These are phyloP conservation scores for Andrena chrysosceles DNA, from an alignment of 2,888 invertebrate genomes.

Conservation along the genomic window DNA sequence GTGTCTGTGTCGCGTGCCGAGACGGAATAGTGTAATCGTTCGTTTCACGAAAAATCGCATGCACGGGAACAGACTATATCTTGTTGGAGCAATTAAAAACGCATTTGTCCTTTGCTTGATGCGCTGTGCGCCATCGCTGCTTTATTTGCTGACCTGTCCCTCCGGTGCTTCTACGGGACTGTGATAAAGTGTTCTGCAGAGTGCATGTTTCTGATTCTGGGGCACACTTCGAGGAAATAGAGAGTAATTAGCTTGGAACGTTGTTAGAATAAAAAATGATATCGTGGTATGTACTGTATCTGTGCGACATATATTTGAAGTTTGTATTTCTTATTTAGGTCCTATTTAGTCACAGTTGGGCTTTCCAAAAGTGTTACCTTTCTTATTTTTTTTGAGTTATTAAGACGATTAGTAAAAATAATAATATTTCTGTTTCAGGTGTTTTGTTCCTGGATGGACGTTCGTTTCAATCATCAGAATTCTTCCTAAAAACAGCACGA, in stretches of 20 bases:
- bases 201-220: background rate
- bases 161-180: background rate
- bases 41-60: conserved; percentile 22
- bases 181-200: conserved; percentile 4
- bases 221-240: background rate
- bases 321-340: too few relatives aligned
- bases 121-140: background rate
- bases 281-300: too few relatives aligned
- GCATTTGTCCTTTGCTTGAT: background rate
- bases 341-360: too few relatives aligned
- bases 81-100: conserved; percentile 11
- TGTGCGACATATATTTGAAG: too few relatives aligned
- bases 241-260: background rate
- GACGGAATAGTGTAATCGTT: conserved; percentile 43
- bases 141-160: background rate
- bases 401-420: too few relatives aligned
- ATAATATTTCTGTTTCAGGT: too few relatives aligned
- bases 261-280: background rate
- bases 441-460: too few relatives aligned
- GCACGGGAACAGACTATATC: background rate
- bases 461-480: too few relatives aligned
- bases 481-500: too few relatives aligned
- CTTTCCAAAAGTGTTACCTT: too few relatives aligned
- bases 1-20: background rate
- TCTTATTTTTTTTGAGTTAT: too few relatives aligned